phyloP scores from a whole-genome alignment of 1,140 invertebrate species.

The Lysiphlebus fabarum region DNA sequence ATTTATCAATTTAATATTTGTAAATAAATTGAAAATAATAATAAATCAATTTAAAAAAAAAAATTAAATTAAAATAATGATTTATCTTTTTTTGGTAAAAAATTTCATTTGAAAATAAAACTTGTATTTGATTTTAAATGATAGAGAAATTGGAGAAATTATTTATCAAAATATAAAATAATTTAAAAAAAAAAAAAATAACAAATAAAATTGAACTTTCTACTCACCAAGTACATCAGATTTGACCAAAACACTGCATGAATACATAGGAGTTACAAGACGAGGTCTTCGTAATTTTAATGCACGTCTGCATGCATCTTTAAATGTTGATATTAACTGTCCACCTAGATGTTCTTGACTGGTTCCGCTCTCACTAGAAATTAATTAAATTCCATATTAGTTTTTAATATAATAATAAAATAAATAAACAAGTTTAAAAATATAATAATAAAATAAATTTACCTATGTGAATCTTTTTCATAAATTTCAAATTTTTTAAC shows the following conservation, averaged over 20 bases:
- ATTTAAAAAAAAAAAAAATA: constrained; percentile 17
- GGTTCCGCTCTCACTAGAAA: constrained; percentile 32
- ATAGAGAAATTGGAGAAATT: no score
- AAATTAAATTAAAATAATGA: no score
- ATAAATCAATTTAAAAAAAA: no score
- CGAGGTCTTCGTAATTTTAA: constrained; percentile 88
- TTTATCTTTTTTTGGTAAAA: no score
- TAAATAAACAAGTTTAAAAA: neutral
- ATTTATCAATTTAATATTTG: no score
- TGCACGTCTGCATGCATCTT: constrained; percentile 83
- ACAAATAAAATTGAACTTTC: neutral
- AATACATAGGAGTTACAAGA: constrained; percentile 95
- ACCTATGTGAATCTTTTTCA: constrained; percentile 46
- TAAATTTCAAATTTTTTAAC: constrained; percentile 76
- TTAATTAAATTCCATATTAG: neutral
- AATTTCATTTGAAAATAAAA: no score
- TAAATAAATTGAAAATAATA: no score
- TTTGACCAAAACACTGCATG: constrained; percentile 88
- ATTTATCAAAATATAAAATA: no score
- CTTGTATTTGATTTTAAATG: no score
- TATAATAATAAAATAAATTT: constrained; percentile 19
- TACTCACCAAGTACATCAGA: constrained; percentile 88
- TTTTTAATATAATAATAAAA: neutral
- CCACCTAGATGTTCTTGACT: constrained; percentile 61
- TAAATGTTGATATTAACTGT: constrained; percentile 88